Base-by-base conservation (phyloP, 2,113 vertebrate species). In the Corythoichthys haematopterus region DNA sequence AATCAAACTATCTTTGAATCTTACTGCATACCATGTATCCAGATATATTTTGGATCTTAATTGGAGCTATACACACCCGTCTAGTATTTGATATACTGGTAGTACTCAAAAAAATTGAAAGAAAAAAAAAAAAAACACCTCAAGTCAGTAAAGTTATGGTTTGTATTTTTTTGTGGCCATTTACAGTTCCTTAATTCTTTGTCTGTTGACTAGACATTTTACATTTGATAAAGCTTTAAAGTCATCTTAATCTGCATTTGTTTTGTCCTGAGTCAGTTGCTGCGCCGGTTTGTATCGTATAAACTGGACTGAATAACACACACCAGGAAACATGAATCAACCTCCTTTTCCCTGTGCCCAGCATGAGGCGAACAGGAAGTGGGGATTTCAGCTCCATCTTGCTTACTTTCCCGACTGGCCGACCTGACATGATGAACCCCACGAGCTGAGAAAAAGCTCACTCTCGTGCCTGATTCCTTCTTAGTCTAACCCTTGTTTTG, bases 301-400 rank as follows among this genome's bases (percentile, higher is more conserved):
- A 51, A 55, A 71, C 48, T 3, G 90, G 89, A 89, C 86, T 86
- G 82, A 84, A 91, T 89, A 84, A 88, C 86, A 91, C 84, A 93
- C 89, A 89, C 91, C 92, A 90, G 94, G 90, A 91, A 88, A 87
- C 90, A 68, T 93, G 92, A 95, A 86, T 94, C 93, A 75, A 88
- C 88, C 90, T 91, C 86, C 74, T 85, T 90, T 89, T 92, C 94
- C 92, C 93, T 93, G 93, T 91, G 87, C 93, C 84, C 77, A 78
- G 88, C 91, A 89, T 90, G 93, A 93, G 92, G 88, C 3, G 55
- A 55, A 35, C 90, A 94, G 93, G 94, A 96, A 95, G 94, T 94
- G 92, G 93, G 93, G 92, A 90, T 92, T 93, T 93, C 92, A 92
- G 93, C 93, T 90, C 91, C 92, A 94, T 91, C 92, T 83, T 72